Evolutionary conservation across 2,888 invertebrate genomes (phyloP), one percentile per base, ranked within the genome.

Genomic region (Anticlea derivata): DNA sequence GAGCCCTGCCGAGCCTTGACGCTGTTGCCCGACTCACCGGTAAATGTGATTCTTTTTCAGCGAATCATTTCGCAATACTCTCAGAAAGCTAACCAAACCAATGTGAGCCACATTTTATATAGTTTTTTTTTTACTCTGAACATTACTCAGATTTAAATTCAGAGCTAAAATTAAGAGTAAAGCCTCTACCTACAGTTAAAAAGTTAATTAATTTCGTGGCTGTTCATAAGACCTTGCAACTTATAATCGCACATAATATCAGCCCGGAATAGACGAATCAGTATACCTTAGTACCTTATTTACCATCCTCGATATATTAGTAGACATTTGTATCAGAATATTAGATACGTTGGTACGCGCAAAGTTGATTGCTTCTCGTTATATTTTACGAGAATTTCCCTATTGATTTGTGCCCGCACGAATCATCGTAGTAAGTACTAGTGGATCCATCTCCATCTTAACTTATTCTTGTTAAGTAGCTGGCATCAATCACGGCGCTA

Each of bases 11-110:
- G 53, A 17, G 20, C 5, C 30, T 12, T 12, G 12, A 44, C 57
- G 50, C 61, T 59, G 62, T 63, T 60, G 60, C 60, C 57, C 65
- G 54, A 50, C 53, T 63, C 65, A 53, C 53, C 55, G 68, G 62
- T 68, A 70, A n/a, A 73, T 74, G 75, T 73, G 75, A 75, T 75
- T 71, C 71, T 74, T 76, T 73, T 58, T 58, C 50, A 48, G 50
- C 65, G 60, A 61, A 55, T 64, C 60, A 60, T 65, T 60, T 60
- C 55, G 47, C 39, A 57, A 58, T 45, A 54, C 35, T 46, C 37
- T 23, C n/a, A 5, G 10, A 48, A 50, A 48, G 37, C 47, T 33
- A n/a, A n/a, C n/a, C n/a, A n/a, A n/a, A n/a, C n/a, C n/a, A n/a
- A n/a, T n/a, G n/a, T n/a, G n/a, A n/a, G n/a, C n/a, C n/a, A n/a